Base-by-base conservation (phyloP, 2,797 vertebrate species). In the Onychomys leucogaster region DNA sequence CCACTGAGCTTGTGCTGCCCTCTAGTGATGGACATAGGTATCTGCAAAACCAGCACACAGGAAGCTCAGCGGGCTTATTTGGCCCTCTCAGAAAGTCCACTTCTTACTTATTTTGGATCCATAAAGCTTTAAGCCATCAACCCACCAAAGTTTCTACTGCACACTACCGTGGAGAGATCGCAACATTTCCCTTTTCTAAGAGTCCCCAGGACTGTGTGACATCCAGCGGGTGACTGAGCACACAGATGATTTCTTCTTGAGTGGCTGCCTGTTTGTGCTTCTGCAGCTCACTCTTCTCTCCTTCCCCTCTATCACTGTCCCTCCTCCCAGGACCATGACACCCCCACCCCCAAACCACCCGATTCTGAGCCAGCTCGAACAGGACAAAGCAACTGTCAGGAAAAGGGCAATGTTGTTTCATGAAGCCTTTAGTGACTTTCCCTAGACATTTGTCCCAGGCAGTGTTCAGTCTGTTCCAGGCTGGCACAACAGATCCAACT, bases 11-110 rank as follows among this genome's bases (percentile, higher is more conserved):
- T 32, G 75, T 73, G 67, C 96, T 98, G 95, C 97, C 94, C 4
- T 95, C 98, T 98, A 80, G 97, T 97, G 98, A 97, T 19, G 0
- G 0, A 13, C n/a, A 63, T 3, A 3, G 2, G 94, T 6, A 76
- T 95, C 65, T 93, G 85, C 95, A 32, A 19, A 86, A 73, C 52
- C 77, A 32, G 37, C 32, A 3, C 65, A 0, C 3, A 29, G 27
- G 46, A 23, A 69, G 1, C 73, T 85, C n/a, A 21, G 57, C 34
- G 34, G 32, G 34, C 65, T 89, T 37, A 52, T 82, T 23, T n/a
- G 29, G 77, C 43, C 2, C 14, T 37, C 32, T 76, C 43, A 19
- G 21, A 89, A 78, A 59, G 32, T 55, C 46, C 71, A 63, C 2
- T 9, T 23, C 0, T 27, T 23, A 9, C 55, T 0, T 73, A 63